phyloP scores from a whole-genome alignment of 2,113 vertebrate species.

The Chamaetylas fuelleborni region DNA sequence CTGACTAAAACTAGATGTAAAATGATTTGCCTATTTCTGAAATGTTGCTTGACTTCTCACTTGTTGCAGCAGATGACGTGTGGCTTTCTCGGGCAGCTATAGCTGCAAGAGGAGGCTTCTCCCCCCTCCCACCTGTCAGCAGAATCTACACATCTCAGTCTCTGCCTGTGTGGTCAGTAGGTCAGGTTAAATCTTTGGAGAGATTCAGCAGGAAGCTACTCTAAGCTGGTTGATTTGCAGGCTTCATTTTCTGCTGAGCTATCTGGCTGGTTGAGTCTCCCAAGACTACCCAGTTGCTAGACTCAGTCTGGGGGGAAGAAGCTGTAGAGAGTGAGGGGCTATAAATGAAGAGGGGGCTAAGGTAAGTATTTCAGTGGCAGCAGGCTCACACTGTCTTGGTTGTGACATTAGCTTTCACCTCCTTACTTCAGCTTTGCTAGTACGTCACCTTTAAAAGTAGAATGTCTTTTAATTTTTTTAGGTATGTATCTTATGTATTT shows the following conservation, averaged over 20 bases:
- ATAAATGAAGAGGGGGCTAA: not conserved
- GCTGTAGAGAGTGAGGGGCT: not conserved
- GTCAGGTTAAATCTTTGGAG: not conserved
- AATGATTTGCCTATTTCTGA: not conserved
- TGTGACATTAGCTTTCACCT: not conserved
- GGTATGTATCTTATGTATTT: not conserved
- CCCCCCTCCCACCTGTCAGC: not conserved
- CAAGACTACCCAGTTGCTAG: not conserved
- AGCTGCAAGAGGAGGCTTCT: not conserved
- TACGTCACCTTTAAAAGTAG: not conserved
- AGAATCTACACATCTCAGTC: not conserved
- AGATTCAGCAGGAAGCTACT: not conserved
- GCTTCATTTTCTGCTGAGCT: not conserved
- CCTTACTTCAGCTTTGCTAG: not conserved
- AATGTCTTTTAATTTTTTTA: not conserved
- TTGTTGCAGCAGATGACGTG: not conserved
- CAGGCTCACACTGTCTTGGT: not conserved
- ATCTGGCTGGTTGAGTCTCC: not conserved
- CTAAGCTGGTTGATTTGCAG: not conserved
- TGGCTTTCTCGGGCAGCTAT: not conserved
- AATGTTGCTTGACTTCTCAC: not conserved
- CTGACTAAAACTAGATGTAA: not conserved
- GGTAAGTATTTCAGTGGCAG: not conserved
- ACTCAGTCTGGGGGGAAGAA: fast-evolving
- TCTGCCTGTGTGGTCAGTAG: not conserved